Percentiles rank a stretch among this genome's conserved stretches.
These are phyloP conservation scores for Gastrophysa polygoni DNA, from an alignment of 2,888 invertebrate species.

Conservation along the genomic window DNA sequence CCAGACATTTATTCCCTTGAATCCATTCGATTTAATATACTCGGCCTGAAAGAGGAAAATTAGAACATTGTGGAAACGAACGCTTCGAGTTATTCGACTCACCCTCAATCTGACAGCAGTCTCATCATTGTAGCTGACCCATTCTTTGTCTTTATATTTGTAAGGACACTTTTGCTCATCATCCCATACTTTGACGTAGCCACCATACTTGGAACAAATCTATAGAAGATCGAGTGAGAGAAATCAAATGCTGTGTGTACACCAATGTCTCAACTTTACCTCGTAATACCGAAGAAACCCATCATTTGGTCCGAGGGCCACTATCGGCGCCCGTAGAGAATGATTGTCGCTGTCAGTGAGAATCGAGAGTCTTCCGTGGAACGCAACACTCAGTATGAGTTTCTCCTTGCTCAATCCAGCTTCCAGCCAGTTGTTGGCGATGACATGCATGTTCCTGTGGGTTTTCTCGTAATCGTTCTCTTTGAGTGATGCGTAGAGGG, in stretches of 20 bases:
- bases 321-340: slow-evolving; percentile 27
- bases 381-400: slow-evolving; percentile 70
- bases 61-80: too few relatives aligned
- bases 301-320: slow-evolving; percentile 59
- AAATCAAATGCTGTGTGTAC: too few relatives aligned
- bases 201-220: slow-evolving; percentile 32
- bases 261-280: too few relatives aligned
- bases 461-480: slow-evolving; percentile 35
- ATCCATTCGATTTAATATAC: slow-evolving; percentile 35
- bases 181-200: slow-evolving; percentile 35
- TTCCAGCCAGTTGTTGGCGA: slow-evolving; percentile 55
- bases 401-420: slow-evolving; percentile 66
- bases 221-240: too few relatives aligned
- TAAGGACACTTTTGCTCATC: slow-evolving; percentile 36
- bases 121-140: slow-evolving; percentile 38
- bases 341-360: slow-evolving; percentile 55
- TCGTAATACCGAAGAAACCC: slow-evolving; percentile 26
- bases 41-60: slow-evolving; percentile 28
- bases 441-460: slow-evolving; percentile 33
- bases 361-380: slow-evolving; percentile 73
- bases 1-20: slow-evolving; percentile 38
- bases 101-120: slow-evolving; percentile 32
- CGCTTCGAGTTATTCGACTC: neutral
- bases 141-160: slow-evolving; percentile 32
- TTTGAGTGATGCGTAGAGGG: slow-evolving; percentile 62